A percentile compares a stretch with the other conserved stretches of the same genome.
Evolutionary conservation across 30 jellyfish, hydroid and myxozoan genomes (phyloP).

Genomic region (Pseudorhiza aurosa): DNA sequence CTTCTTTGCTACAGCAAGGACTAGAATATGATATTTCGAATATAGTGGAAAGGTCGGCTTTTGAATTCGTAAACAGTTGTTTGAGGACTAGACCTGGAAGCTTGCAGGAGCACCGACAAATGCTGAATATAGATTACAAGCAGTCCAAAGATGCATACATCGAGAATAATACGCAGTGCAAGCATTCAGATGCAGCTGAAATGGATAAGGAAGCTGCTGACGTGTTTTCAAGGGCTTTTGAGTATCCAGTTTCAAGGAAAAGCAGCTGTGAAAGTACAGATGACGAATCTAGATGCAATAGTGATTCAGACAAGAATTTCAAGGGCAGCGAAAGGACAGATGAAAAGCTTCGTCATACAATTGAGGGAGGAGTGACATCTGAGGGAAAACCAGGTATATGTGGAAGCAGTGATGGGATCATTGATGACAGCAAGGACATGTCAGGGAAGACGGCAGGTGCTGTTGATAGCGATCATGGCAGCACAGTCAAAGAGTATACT

Average conservation of each 20-base stretch:
- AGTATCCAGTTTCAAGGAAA: background rate
- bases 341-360: no score
- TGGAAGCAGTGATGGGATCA: no score
- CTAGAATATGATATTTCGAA: background rate
- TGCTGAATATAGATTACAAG: conserved; percentile 33
- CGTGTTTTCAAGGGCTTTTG: background rate
- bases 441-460: no score
- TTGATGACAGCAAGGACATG: no score
- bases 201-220: background rate
- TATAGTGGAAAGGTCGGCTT: conserved; percentile 46
- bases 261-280: no score
- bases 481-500: no score
- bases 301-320: no score
- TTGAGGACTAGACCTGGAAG: conserved; percentile 42
- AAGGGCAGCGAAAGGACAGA: no score
- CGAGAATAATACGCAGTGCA: conserved; percentile 21
- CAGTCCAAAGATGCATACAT: background rate
- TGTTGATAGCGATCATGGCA: no score
- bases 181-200: conserved; percentile 57
- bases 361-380: no score
- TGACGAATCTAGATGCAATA: no score
- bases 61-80: conserved; percentile 15
- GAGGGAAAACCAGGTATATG: no score
- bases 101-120: conserved; percentile 25
- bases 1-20: background rate